These are phyloP conservation scores for Morinoia aosen DNA, from an alignment of 2,888 invertebrate species.

Conservation along the genomic window DNA sequence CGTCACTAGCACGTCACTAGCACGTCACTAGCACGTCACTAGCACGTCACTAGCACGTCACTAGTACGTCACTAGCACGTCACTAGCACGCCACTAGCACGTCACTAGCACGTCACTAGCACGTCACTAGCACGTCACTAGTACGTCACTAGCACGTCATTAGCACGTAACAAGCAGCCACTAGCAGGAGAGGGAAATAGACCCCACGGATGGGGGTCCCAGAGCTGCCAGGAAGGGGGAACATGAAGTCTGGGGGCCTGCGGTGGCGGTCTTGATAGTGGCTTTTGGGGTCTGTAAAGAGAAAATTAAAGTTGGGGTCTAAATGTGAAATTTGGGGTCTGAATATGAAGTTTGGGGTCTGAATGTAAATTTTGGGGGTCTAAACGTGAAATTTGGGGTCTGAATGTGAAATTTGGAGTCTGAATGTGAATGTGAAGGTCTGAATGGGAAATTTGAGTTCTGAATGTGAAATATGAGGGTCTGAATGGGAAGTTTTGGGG, in stretches of 20 bases:
- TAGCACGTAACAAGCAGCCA: neutral
- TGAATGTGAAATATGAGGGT: too few relatives aligned
- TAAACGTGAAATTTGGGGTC: too few relatives aligned
- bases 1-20: neutral
- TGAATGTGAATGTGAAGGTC: too few relatives aligned
- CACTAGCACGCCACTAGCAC: too few relatives aligned
- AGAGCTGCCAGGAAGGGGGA: constrained; percentile 1
- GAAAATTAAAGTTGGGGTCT: neutral
- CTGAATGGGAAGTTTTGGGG: neutral
- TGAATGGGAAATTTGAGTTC: neutral
- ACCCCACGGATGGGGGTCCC: neutral
- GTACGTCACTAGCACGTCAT: neutral
- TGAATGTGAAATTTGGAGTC: too few relatives aligned
- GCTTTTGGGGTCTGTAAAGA: constrained; percentile 3
- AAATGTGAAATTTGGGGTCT: neutral
- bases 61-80: neutral
- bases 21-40: neutral
- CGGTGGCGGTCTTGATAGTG: constrained; percentile 28
- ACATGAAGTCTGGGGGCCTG: constrained; percentile 9
- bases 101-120: too few relatives aligned
- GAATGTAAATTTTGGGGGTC: neutral
- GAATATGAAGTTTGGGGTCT: neutral
- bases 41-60: neutral
- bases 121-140: too few relatives aligned
- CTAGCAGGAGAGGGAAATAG: neutral